Evolutionary conservation across 2,797 vertebrate genomes (phyloP).

Genomic region (Muraenolepis orangiensis): DNA sequence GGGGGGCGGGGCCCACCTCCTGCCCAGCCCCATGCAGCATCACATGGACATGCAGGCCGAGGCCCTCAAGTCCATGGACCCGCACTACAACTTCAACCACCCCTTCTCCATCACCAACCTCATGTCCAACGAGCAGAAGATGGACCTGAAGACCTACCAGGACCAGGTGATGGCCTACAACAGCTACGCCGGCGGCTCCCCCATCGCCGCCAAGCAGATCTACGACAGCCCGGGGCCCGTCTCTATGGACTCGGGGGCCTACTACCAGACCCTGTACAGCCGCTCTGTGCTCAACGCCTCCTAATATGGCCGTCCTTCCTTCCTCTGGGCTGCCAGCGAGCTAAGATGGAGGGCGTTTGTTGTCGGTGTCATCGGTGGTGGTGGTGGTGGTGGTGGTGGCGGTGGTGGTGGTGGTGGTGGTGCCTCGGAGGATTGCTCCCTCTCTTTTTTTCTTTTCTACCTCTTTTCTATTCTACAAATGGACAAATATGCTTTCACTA

Average conservation of each 20-base stretch:
- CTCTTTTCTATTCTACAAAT: neutral
- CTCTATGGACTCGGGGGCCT: constrained; percentile 76
- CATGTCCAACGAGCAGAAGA: constrained; percentile 89
- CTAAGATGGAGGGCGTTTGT: constrained; percentile 44
- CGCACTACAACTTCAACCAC: constrained; percentile 90
- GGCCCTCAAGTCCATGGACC: constrained; percentile 83
- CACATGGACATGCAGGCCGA: constrained; percentile 85
- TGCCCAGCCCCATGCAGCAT: constrained; percentile 74
- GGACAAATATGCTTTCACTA: neutral
- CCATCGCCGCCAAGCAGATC: constrained; percentile 73
- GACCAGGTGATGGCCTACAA: constrained; percentile 82
- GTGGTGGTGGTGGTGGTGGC: neutral
- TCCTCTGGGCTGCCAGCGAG: constrained; percentile 32
- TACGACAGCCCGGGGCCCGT: constrained; percentile 72
- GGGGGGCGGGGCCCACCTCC: constrained; percentile 67
- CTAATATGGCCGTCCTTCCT: constrained; percentile 60
- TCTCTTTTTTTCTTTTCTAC: constrained; percentile 1
- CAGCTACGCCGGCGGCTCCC: constrained; percentile 65
- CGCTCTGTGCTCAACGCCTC: constrained; percentile 86
- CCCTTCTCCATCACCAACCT: constrained; percentile 92
- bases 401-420: neutral
- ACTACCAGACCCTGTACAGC: constrained; percentile 86
- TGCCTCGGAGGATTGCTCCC: constrained; percentile 8
- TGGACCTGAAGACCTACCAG: constrained; percentile 83
- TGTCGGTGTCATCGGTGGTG: too few species aligned